phyloP scores from a whole-genome alignment of 2,797 vertebrate genomes.

The Halcyon badia region DNA sequence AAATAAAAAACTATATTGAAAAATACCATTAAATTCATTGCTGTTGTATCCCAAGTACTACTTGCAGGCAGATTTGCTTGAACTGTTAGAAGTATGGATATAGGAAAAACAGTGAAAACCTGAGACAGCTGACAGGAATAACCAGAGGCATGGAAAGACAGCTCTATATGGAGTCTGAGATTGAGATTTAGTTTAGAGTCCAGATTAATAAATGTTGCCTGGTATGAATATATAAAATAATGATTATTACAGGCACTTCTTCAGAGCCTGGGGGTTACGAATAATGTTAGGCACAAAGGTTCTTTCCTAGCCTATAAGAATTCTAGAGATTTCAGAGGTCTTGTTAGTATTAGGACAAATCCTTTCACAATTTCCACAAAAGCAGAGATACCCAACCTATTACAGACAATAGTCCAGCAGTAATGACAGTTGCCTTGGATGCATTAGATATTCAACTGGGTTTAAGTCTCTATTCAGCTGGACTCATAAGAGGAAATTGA shows the following conservation, averaged over 20 bases:
- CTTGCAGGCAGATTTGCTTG: background rate
- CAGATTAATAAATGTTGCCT: slow-evolving; percentile 45
- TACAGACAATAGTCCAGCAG: slow-evolving; percentile 50
- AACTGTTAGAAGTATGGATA: background rate
- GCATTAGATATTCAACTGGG: slow-evolving; percentile 64
- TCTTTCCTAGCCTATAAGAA: slow-evolving; percentile 39
- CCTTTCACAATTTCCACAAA: slow-evolving; percentile 69
- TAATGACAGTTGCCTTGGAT: slow-evolving; percentile 74
- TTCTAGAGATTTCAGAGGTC: slow-evolving; percentile 59
- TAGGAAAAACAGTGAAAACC: slow-evolving; percentile 28
- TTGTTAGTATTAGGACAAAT: slow-evolving; percentile 67
- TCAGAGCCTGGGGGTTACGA: slow-evolving; percentile 18
- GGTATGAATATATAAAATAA: slow-evolving; percentile 54
- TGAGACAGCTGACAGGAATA: slow-evolving; percentile 38
- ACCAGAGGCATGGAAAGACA: slow-evolving; percentile 56
- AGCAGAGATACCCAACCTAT: slow-evolving; percentile 60
- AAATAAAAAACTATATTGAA: background rate
- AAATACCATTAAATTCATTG: background rate
- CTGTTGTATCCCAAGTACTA: background rate
- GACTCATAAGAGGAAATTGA: slow-evolving; percentile 69
- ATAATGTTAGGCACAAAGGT: slow-evolving; percentile 29
- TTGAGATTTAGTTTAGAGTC: slow-evolving; percentile 15
- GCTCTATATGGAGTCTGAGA: background rate
- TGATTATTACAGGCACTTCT: slow-evolving; percentile 42
- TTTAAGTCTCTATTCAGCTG: slow-evolving; percentile 69